phyloP scores from a whole-genome alignment of 2,113 vertebrate species.

The Physeter macrocephalus region DNA sequence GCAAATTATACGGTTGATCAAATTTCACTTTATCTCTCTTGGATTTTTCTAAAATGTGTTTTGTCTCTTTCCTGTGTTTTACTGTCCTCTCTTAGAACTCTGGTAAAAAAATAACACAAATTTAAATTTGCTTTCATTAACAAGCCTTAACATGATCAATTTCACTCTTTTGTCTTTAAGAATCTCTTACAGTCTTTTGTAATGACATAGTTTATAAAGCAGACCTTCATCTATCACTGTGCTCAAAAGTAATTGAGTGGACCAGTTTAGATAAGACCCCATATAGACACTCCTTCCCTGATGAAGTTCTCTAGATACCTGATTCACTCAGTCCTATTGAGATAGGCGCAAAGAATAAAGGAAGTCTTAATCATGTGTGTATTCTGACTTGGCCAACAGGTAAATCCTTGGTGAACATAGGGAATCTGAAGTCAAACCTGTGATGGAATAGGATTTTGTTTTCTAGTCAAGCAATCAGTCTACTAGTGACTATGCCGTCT shows the following conservation, averaged over 20 bases:
- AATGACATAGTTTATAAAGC: not conserved
- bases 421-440: not conserved
- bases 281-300: fast-evolving
- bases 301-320: not conserved
- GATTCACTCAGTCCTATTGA: not conserved
- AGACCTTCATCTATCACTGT: not conserved
- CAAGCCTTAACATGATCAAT: not conserved
- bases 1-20: not conserved
- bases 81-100: not conserved
- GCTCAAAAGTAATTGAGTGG: not conserved
- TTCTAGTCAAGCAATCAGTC: not conserved
- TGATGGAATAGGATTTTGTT: not conserved
- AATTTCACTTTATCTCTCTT: not conserved
- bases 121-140: not conserved
- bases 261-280: not conserved
- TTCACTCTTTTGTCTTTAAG: not conserved
- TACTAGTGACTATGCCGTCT: not conserved
- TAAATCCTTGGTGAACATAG: not conserved
- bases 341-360: not conserved
- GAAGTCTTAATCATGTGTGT: not conserved
- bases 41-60: not conserved
- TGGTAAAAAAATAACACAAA: not conserved
- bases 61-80: not conserved
- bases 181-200: not conserved
- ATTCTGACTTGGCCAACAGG: not conserved